phyloP scores from a whole-genome alignment of 1,140 invertebrate species.

The Ostrea edulis region DNA sequence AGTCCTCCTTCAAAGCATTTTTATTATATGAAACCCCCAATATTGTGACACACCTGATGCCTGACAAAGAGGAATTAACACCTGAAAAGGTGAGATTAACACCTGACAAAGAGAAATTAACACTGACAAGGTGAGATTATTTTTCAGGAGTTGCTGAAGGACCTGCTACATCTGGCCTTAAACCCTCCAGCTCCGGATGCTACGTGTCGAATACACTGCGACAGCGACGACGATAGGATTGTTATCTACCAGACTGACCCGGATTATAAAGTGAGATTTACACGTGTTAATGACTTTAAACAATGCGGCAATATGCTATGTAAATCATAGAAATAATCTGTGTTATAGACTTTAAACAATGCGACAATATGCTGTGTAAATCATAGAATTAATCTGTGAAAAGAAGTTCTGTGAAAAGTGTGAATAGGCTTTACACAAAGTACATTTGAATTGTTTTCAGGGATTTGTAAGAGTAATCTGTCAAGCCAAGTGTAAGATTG shows the following conservation, averaged over 20 bases:
- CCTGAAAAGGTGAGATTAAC: background rate
- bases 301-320: too few species aligned
- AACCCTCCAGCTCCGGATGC: conserved; percentile 67
- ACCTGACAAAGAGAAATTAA: background rate
- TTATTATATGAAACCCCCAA: too few species aligned
- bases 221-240: conserved; percentile 52
- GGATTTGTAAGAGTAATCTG: conserved; percentile 65
- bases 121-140: background rate
- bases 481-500: conserved; percentile 59
- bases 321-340: too few species aligned
- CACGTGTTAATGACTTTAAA: too few species aligned
- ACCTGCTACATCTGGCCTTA: conserved; percentile 58
- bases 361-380: too few species aligned
- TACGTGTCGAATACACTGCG: conserved; percentile 61
- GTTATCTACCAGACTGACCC: conserved; percentile 67
- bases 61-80: background rate
- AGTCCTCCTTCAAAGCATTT: too few species aligned
- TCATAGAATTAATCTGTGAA: too few species aligned
- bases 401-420: too few species aligned
- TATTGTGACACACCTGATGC: background rate
- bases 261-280: conserved; percentile 65
- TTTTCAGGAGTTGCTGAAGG: conserved; percentile 61
- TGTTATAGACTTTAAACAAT: too few species aligned
- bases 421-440: too few species aligned
- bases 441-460: conserved; percentile 51